Evolutionary conservation across 2,797 vertebrate genomes (phyloP).

Genomic region (Syncerus caffer): DNA sequence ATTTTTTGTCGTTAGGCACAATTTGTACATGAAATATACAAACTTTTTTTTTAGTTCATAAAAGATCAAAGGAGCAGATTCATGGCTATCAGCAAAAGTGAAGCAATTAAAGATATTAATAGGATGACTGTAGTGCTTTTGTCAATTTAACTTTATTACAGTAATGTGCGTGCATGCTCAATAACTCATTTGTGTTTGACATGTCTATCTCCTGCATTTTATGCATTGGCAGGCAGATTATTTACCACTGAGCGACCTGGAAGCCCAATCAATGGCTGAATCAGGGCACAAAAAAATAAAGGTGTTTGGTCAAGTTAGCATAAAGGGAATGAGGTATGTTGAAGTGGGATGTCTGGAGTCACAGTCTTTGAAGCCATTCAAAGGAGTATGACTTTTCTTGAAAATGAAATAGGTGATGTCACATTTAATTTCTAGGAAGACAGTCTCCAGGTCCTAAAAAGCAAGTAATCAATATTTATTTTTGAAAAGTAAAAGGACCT

Average conservation of each 20-base stretch:
- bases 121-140: not conserved
- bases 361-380: not conserved
- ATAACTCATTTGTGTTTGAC: no score
- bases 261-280: not conserved
- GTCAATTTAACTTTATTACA: not conserved
- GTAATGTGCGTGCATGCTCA: no score
- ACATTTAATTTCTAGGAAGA: not conserved
- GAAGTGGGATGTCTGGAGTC: not conserved
- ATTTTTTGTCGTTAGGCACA: not conserved
- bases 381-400: not conserved
- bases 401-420: not conserved
- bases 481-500: not conserved
- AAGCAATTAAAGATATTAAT: not conserved
- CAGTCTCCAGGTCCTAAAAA: not conserved
- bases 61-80: not conserved
- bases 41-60: not conserved
- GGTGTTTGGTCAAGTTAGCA: not conserved
- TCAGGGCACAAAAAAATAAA: not conserved
- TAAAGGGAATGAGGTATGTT: not conserved
- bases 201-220: not conserved
- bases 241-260: not conserved
- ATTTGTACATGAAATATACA: not conserved
- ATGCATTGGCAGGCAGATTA: not conserved
- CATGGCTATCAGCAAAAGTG: not conserved
- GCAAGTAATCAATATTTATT: slow-evolving; percentile 1